Percentiles rank a stretch among this genome's conserved stretches.
Evolutionary conservation across 2,113 vertebrate genomes (phyloP).

Genomic region (Corythaeola cristata): DNA sequence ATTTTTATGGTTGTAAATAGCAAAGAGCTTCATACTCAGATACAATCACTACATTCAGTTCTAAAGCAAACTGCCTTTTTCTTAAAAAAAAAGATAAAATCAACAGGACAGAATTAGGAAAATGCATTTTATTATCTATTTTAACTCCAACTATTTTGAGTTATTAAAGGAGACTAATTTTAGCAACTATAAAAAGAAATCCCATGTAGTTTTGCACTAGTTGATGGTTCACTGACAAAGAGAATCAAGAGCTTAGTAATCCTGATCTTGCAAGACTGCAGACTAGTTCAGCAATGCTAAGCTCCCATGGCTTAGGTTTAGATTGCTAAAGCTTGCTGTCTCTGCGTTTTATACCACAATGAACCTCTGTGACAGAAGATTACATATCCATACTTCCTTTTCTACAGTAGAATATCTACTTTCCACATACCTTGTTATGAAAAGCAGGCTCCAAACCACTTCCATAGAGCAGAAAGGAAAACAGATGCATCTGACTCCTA

Average conservation of each 20-base stretch:
- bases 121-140: neutral
- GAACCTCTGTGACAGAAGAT: neutral
- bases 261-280: neutral
- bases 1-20: neutral
- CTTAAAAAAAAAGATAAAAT: neutral
- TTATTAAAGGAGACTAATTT: neutral
- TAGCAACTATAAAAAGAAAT: neutral
- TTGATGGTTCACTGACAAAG: neutral
- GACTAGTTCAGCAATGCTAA: neutral
- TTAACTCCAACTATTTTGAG: neutral
- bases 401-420: neutral
- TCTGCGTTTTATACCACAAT: neutral
- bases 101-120: neutral
- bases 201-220: neutral
- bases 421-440: neutral
- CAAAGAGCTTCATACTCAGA: neutral
- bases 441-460: neutral
- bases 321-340: neutral
- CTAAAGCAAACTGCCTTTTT: neutral
- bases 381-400: neutral
- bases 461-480: neutral
- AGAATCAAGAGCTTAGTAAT: neutral
- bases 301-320: neutral
- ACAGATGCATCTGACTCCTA: neutral
- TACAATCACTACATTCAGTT: neutral